Base-by-base conservation (phyloP, 35 echinoderm and acorn worm species). In the Anneissia japonica region DNA sequence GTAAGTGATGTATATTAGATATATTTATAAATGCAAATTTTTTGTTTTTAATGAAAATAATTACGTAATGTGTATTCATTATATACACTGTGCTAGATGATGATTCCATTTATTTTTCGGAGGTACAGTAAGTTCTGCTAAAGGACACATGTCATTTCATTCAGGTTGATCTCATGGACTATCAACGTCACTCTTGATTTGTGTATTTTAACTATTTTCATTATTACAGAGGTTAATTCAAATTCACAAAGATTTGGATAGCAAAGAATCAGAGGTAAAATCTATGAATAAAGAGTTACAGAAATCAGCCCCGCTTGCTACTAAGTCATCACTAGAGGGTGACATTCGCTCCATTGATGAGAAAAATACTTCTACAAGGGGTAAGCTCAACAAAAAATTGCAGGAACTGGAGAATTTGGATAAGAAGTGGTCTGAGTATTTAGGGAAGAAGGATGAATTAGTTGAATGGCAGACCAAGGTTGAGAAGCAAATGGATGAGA, bases 381-480 rank as follows among this genome's bases (percentile, higher is more conserved):
- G 79, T 32, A 81, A 93, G 37, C 29, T 84, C 33, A 35, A 33
- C 33, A 87, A 84, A 72, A 84, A 39, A 36, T 26, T 89, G 76
- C 82, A 89, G 11, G 19, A 81, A 36, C 72, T 84, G n/a, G 39
- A 72, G 29, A 86, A 72, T 2, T 29, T 43, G 11, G 82, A 74
- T 55, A 39, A 6, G 13, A 51, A 84, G 1, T 94, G 92, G 92
- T 72, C 36, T 38, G 76, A 86, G 30, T 83, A 81, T 30, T 72
- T 90, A 35, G 21, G 36, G 13, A 84, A 46, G 3, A 56, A 76
- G 43, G 46, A 32, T 30, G 77, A 73, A 41, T 87, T 90, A 36
- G 72, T 35, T 28, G 72, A 83, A 30, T 94, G 92, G 92, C 75
- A 90, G 80, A 74, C 77, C 39, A 55, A 56, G 4, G 80, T 46